Base-by-base conservation (phyloP, 1,140 invertebrate genomes). In the Anastrepha ludens region DNA sequence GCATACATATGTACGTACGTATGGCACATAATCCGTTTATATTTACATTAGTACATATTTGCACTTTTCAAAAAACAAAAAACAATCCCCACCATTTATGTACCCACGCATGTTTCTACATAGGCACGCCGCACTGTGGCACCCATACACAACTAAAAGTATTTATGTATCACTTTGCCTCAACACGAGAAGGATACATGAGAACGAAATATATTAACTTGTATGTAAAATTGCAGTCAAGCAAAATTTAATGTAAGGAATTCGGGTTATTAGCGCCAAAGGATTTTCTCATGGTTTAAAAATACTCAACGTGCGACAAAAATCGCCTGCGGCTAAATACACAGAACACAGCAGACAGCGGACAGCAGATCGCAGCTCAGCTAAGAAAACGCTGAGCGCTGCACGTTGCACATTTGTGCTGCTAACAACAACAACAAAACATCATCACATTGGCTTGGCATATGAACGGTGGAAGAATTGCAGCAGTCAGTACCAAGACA, bases 231-330 rank as follows among this genome's bases (percentile, higher is more conserved):
- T 55, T 55, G 74, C 74, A 81, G 47, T 81, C 44, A 81, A 81
- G 74, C 47, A 55, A 81, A 81, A 81, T 81, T 58, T 70, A 87
- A 70, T 64, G 44, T 41, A 87, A 81, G 87, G 65, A 87, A 78
- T 87, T 87, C 70, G 59, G 91, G 91, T 91, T 92, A 92, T 92
- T 92, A 92, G 91, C 91, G 91, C 91, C 91, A 92, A 92, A 92
- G 91, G 91, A 92, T 92, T 92, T 92, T 92, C 91, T 91, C 91
- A 92, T 92, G 91, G 91, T 92, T 92, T 92, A 92, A 92, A 92
- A 92, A 92, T 92, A 92, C 91, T 89, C 90, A 92, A 92, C 91
- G 91, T 92, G 91, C 91, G 91, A 92, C 91, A 92, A 92, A 92
- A 91, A 91, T 92, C 88, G 91, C 91, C 91, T 88, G 88, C 89